phyloP scores from a whole-genome alignment of 2,888 invertebrate genomes.

The Sphaerophoria rueppellii region DNA sequence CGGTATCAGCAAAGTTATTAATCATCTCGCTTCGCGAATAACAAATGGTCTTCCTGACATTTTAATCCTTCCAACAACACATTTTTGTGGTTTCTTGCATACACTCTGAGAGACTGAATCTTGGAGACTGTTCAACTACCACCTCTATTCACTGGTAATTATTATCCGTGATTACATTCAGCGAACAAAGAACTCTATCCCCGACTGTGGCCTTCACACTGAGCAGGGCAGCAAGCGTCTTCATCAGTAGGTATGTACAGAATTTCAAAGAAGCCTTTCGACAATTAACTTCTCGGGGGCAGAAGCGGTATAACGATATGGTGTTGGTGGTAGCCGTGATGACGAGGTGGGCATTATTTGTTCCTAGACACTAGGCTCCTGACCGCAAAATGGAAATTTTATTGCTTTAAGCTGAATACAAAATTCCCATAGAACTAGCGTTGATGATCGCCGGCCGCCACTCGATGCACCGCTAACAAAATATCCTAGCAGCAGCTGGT shows the following conservation, averaged over 20 bases:
- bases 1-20: slow-evolving; percentile 72
- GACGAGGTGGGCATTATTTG: slow-evolving; percentile 66
- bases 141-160: slow-evolving; percentile 72
- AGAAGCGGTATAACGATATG: not conserved
- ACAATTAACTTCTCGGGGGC: slow-evolving; percentile 63
- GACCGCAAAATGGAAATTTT: slow-evolving; percentile 72
- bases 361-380: slow-evolving; percentile 59
- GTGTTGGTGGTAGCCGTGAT: slow-evolving; percentile 37
- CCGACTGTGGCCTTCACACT: slow-evolving; percentile 24
- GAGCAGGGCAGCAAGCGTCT: not conserved
- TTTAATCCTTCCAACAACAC: slow-evolving; percentile 76
- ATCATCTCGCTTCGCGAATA: slow-evolving; percentile 74
- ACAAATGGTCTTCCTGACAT: slow-evolving; percentile 76
- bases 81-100: slow-evolving; percentile 75
- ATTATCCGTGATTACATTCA: slow-evolving; percentile 69
- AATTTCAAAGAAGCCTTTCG: slow-evolving; percentile 47
- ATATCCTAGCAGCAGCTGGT: slow-evolving; percentile 46
- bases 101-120: not conserved
- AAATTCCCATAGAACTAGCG: slow-evolving; percentile 32
- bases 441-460: slow-evolving; percentile 1
- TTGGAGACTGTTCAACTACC: slow-evolving; percentile 42
- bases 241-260: slow-evolving; percentile 10
- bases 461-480: not conserved
- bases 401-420: slow-evolving; percentile 50
- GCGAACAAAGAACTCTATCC: slow-evolving; percentile 62